These are phyloP conservation scores for Lasioglossum leucozonium DNA, from an alignment of 2,888 invertebrate genomes.

Conservation along the genomic window DNA sequence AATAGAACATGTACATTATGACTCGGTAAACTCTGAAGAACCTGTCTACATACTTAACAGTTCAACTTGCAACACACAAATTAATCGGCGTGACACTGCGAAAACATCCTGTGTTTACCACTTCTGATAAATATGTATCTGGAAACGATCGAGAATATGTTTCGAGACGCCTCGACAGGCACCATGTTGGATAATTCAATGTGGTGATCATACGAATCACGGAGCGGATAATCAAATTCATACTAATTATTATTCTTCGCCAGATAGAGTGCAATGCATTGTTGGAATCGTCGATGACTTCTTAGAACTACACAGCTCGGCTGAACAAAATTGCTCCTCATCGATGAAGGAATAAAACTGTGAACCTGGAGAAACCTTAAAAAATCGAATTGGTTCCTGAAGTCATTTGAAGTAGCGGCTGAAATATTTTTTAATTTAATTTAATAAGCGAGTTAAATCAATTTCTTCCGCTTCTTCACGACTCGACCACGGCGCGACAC, in stretches of 20 bases:
- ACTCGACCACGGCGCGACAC: no score
- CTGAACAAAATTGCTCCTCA: neutral
- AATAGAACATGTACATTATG: neutral
- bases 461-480: no score
- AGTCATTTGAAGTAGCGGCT: no score
- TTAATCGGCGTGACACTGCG: constrained; percentile 13
- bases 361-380: neutral
- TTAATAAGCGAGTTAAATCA: no score
- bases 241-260: constrained; percentile 1
- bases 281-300: constrained; percentile 5
- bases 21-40: neutral
- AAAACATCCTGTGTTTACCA: neutral
- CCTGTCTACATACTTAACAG: neutral
- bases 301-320: neutral
- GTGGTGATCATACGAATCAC: neutral
- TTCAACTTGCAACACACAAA: neutral
- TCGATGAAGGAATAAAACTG: neutral
- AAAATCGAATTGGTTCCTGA: no score
- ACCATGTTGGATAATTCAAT: constrained; percentile 10
- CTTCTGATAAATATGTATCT: neutral
- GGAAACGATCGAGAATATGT: neutral
- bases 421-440: no score
- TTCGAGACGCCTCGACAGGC: neutral
- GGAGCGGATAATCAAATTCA: constrained; percentile 18
- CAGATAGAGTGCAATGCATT: neutral